Percentiles rank a stretch among this genome's conserved stretches.
These are phyloP conservation scores for Amblyopsis rosae DNA, from an alignment of 2,113 vertebrate species.

Conservation along the genomic window DNA sequence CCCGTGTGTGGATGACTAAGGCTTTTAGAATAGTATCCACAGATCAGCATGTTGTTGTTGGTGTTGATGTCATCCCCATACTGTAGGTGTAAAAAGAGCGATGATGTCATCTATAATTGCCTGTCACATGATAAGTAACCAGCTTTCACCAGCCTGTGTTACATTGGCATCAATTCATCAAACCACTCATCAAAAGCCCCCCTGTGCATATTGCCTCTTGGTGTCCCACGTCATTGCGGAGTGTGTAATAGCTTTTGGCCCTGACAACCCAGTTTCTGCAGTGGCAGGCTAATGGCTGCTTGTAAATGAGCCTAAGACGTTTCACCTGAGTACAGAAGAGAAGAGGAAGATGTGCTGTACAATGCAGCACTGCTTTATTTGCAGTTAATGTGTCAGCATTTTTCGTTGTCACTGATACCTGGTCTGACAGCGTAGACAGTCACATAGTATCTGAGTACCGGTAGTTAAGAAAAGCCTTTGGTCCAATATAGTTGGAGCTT, in stretches of 20 bases:
- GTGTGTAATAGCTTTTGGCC: not conserved
- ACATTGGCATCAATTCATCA: conserved; percentile 16
- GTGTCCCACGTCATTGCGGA: not conserved
- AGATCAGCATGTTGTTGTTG: conserved; percentile 4
- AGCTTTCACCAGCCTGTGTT: conserved; percentile 21
- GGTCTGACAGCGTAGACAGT: not conserved
- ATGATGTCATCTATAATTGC: conserved; percentile 29
- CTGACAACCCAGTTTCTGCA: not conserved
- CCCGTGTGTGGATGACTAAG: conserved; percentile 6
- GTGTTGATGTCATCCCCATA: conserved; percentile 47
- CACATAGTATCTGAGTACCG: conserved; percentile 6
- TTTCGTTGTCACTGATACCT: too few relatives aligned
- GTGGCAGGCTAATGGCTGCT: not conserved
- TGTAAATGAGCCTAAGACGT: not conserved
- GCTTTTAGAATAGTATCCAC: not conserved
- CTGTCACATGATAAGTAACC: conserved; percentile 16
- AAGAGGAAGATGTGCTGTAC: conserved; percentile 26
- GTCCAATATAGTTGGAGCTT: conserved; percentile 3
- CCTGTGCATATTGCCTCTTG: conserved; percentile 2
- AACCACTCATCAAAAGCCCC: not conserved
- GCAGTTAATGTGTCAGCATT: not conserved
- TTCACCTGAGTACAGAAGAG: conserved; percentile 24
- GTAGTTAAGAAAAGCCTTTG: not conserved
- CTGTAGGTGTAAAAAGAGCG: conserved; percentile 3
- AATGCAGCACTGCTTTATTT: conserved; percentile 13